Percentiles rank a stretch among this genome's conserved stretches.
phyloP scores from a whole-genome alignment of 2,113 vertebrate genomes.

The Chlamydotis undulata region DNA sequence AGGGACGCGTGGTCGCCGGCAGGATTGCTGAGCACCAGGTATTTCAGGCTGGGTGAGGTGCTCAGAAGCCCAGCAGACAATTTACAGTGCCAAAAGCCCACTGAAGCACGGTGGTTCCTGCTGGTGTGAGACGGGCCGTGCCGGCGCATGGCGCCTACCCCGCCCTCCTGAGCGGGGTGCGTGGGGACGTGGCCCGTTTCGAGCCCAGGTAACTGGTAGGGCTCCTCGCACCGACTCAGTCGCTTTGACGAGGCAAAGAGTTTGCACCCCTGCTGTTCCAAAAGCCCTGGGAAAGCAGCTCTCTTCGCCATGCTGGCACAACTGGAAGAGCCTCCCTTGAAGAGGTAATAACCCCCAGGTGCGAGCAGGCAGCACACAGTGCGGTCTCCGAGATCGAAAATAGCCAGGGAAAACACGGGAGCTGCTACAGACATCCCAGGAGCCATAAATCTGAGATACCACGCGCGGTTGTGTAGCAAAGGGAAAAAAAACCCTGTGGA shows the following conservation, averaged over 20 bases:
- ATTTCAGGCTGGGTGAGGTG: neutral
- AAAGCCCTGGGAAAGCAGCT: neutral
- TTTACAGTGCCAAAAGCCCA: rapidly evolving
- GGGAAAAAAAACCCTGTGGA: neutral
- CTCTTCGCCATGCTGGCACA: neutral
- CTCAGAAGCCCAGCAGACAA: neutral
- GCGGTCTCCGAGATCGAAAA: rapidly evolving
- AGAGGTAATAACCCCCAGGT: neutral
- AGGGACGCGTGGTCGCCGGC: rapidly evolving
- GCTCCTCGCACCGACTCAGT: neutral
- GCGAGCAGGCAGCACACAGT: rapidly evolving
- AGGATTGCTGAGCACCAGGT: neutral
- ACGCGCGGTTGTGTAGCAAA: neutral
- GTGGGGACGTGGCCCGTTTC: rapidly evolving
- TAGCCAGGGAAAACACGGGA: neutral
- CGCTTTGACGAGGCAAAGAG: rapidly evolving
- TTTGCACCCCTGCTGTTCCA: neutral
- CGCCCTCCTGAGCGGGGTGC: neutral
- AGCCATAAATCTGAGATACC: neutral
- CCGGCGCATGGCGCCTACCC: rapidly evolving
- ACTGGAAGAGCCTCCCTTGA: neutral
- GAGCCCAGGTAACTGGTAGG: rapidly evolving
- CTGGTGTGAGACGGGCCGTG: rapidly evolving
- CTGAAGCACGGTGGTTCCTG: neutral
- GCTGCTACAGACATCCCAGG: neutral